Evolutionary conservation across 2,888 invertebrate genomes (phyloP).

Genomic region (Hartigia nigra): DNA sequence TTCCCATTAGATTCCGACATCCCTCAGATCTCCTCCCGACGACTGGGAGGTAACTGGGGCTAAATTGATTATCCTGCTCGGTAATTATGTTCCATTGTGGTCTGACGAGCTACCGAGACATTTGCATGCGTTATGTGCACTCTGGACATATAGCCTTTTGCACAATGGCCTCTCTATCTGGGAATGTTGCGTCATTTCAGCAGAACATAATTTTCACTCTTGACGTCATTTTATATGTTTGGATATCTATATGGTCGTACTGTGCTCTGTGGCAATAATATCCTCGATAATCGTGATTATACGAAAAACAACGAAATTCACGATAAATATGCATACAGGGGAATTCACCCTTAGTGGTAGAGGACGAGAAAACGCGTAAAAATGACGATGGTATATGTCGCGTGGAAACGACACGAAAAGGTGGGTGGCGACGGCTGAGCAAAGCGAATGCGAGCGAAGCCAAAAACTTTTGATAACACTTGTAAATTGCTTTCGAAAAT

Average conservation of each 20-base stretch:
- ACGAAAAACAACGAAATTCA: neutral
- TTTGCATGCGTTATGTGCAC: neutral
- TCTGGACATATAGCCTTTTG: neutral
- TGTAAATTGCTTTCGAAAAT: constrained; percentile 66
- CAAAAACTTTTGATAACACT: constrained; percentile 65
- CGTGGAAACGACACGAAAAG: neutral
- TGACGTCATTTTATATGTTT: neutral
- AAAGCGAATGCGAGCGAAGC: constrained; percentile 31
- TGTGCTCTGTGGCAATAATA: neutral
- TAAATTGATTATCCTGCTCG: constrained; percentile 3
- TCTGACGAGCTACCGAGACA: neutral
- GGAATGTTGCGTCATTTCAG: neutral
- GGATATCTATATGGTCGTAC: neutral
- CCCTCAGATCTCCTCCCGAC: neutral
- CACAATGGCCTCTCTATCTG: neutral
- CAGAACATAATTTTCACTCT: neutral
- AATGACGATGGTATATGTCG: neutral
- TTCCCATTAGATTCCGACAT: neutral
- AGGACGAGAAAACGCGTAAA: neutral
- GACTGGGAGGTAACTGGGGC: neutral
- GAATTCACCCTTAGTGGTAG: neutral
- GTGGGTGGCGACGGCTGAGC: constrained; percentile 22
- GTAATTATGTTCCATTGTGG: constrained; percentile 4
- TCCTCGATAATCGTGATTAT: neutral
- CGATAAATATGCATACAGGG: neutral